phyloP scores from a whole-genome alignment of 2,888 invertebrate species.

The Macrosoma leucophasiata region DNA sequence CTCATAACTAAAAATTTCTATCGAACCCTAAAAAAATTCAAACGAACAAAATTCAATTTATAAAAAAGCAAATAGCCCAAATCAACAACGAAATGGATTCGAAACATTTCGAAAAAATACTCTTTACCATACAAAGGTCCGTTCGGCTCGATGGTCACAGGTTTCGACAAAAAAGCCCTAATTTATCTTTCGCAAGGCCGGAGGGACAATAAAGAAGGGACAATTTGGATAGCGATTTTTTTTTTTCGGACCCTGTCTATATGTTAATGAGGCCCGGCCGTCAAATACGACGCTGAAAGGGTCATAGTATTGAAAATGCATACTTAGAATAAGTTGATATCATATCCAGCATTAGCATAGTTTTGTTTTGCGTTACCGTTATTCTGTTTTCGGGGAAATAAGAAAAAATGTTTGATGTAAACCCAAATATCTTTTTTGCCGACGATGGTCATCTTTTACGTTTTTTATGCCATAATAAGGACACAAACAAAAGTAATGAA shows the following conservation, averaged over 20 bases:
- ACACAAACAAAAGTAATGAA: too few species aligned
- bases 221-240: conserved; percentile 27
- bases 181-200: conserved; percentile 26
- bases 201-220: conserved; percentile 27
- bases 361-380: too few species aligned
- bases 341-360: conserved; percentile 44
- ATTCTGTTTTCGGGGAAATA: too few species aligned
- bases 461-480: too few species aligned
- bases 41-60: too few species aligned
- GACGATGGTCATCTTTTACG: too few species aligned
- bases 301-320: conserved; percentile 16
- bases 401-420: too few species aligned
- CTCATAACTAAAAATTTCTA: too few species aligned
- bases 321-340: conserved; percentile 31
- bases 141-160: too few species aligned
- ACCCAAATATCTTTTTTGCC: too few species aligned
- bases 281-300: conserved; percentile 30
- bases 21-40: too few species aligned
- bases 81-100: conserved; percentile 19
- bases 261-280: conserved; percentile 30
- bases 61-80: too few species aligned
- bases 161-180: conserved; percentile 22
- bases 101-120: conserved; percentile 23
- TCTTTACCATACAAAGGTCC: conserved; percentile 13
- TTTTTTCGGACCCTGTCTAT: conserved; percentile 31